Conservation (phyloP, 2,888 invertebrate genomes). For the Erynnis tages region DNA sequence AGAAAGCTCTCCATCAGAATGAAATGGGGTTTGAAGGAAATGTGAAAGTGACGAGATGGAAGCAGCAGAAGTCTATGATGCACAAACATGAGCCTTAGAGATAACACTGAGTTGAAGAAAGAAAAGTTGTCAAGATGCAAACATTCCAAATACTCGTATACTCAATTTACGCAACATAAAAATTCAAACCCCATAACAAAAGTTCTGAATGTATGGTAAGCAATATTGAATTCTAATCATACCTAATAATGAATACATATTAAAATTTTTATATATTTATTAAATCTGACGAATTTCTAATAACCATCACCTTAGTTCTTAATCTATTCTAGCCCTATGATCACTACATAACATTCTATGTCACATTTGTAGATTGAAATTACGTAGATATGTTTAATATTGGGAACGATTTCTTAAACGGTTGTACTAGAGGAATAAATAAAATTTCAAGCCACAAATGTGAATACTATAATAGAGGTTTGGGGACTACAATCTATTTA, state of each 20-base stretch:
- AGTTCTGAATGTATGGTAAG: constrained; percentile 56
- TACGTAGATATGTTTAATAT: background rate
- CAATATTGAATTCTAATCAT: constrained; percentile 51
- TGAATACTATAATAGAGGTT: constrained; percentile 2
- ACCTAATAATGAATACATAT: constrained; percentile 39
- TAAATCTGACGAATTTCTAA: constrained; percentile 33
- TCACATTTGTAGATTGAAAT: constrained; percentile 39
- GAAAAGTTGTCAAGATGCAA: constrained; percentile 82
- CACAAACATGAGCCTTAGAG: constrained; percentile 59
- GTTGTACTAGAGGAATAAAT: background rate
- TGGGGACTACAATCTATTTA: constrained; percentile 8
- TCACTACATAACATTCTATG: constrained; percentile 27
- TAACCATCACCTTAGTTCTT: constrained; percentile 52
- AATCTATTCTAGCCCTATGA: constrained; percentile 20
- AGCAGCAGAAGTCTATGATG: constrained; percentile 59
- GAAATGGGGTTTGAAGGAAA: constrained; percentile 81
- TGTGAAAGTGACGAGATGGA: constrained; percentile 51
- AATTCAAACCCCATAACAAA: constrained; percentile 79
- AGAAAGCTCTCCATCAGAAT: constrained; percentile 75
- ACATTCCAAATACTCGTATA: constrained; percentile 68
- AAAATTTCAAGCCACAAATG: constrained; percentile 21
- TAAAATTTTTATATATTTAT: constrained; percentile 34
- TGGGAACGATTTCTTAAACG: constrained; percentile 9
- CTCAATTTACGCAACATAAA: constrained; percentile 66
- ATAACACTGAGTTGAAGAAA: constrained; percentile 57